Evolutionary conservation across 30 jellyfish, hydroid and myxozoan genomes (phyloP).

Genomic region (Aurelia aurita): DNA sequence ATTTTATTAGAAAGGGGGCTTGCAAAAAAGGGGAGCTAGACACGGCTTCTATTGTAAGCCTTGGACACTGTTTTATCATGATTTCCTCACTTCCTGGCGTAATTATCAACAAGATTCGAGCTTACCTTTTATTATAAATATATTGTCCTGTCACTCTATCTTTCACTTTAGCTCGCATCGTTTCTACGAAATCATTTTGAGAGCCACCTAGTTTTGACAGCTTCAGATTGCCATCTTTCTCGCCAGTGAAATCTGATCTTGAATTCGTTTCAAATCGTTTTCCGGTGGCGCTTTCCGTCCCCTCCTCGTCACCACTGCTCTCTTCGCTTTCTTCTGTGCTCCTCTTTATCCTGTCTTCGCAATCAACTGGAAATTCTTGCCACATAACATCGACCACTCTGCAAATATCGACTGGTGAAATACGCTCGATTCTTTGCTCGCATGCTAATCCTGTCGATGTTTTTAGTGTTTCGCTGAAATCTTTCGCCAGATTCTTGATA

Average conservation of each 20-base stretch:
- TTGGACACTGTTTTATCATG: too few species aligned
- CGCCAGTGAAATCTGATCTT: slow-evolving; percentile 15
- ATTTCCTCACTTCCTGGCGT: too few species aligned
- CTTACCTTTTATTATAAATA: slow-evolving; percentile 47
- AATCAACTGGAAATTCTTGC: slow-evolving; percentile 51
- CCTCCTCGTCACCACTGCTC: slow-evolving; percentile 21
- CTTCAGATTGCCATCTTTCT: slow-evolving; percentile 18
- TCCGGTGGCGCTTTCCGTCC: neutral
- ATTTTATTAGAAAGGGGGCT: too few species aligned
- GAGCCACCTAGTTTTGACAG: slow-evolving; percentile 51
- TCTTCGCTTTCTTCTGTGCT: slow-evolving; percentile 26
- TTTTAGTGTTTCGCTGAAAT: slow-evolving; percentile 43
- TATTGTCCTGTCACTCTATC: slow-evolving; percentile 54
- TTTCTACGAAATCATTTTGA: slow-evolving; percentile 42
- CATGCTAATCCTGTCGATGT: slow-evolving; percentile 33
- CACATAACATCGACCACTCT: slow-evolving; percentile 65
- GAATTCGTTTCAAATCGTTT: neutral
- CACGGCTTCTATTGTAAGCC: too few species aligned
- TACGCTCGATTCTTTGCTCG: slow-evolving; percentile 47
- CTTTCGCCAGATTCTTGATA: slow-evolving; percentile 48
- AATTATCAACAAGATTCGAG: too few species aligned
- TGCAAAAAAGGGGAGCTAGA: too few species aligned
- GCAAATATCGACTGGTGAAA: slow-evolving; percentile 39
- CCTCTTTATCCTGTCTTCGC: slow-evolving; percentile 58
- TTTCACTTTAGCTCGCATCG: slow-evolving; percentile 40